These are phyloP conservation scores for Stichopus chloronotus DNA, from an alignment of 35 echinoderm and acorn worm genomes.

Conservation along the genomic window DNA sequence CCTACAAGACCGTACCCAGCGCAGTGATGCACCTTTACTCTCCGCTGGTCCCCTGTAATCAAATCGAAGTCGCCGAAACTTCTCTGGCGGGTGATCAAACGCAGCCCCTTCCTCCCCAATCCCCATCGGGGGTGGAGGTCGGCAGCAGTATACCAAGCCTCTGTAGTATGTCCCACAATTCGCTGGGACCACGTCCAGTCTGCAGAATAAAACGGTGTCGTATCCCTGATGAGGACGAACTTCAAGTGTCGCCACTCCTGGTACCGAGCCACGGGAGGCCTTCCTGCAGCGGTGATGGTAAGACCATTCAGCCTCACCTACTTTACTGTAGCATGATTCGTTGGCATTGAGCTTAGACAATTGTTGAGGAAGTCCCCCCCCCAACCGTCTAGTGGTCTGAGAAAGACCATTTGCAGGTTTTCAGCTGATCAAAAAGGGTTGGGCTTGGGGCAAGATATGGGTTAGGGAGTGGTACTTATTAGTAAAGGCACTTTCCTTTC, in stretches of 20 bases:
- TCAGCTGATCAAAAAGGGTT: too few relatives aligned
- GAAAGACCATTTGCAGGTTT: neutral
- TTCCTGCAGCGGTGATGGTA: constrained; percentile 39
- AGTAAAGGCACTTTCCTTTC: too few relatives aligned
- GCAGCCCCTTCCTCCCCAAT: neutral
- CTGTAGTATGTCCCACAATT: constrained; percentile 57
- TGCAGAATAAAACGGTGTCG: constrained; percentile 54
- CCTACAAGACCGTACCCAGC: constrained; percentile 57
- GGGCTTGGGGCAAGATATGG: too few relatives aligned
- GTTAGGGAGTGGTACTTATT: too few relatives aligned
- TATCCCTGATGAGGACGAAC: constrained; percentile 43
- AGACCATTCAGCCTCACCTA: neutral
- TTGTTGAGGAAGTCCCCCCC: neutral
- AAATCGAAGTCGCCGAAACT: neutral
- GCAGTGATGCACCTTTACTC: constrained; percentile 13
- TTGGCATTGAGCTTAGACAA: neutral
- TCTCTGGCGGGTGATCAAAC: neutral
- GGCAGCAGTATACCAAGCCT: constrained; percentile 46
- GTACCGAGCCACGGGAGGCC: constrained; percentile 6
- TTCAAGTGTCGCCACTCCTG: constrained; percentile 5
- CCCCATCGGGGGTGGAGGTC: neutral
- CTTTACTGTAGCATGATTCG: neutral
- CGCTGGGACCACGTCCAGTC: constrained; percentile 42
- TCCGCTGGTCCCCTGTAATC: constrained; percentile 12
- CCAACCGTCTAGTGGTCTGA: neutral